Evolutionary conservation across 2,888 invertebrate species (phyloP), one percentile per base, ranked within the genome.

Genomic region (Sialis lutaria): DNA sequence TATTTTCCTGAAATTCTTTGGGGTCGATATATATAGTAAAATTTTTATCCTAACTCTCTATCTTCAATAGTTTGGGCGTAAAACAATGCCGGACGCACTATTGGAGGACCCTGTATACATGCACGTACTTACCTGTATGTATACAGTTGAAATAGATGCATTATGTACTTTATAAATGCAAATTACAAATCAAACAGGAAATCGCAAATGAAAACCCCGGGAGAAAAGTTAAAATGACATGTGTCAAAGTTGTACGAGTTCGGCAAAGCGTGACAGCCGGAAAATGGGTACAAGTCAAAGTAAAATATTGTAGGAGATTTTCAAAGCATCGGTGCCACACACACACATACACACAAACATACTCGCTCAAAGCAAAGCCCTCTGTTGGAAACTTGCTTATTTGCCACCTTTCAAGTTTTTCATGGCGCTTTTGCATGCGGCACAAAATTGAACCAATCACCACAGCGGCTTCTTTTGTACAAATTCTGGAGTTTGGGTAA

Each of bases 361-460:
- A 22, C 22, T 22, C 22, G 22, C 22, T 22, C 22, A 22, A 22
- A 22, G 37, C 10, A 10, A 10, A 10, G 37, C 12, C 12, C 10
- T n/a, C 37, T 58, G 59, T 59, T 60, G 60, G 60, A 61, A 62
- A 61, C 60, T 62, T 59, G 62, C 62, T 62, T 63, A 63, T 63
- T 62, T 62, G 58, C 59, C 60, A 57, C 59, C 59, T 60, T 60
- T 60, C 58, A 58, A 55, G 55, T 52, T 57, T 52, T 53, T 55
- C 54, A 55, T 51, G 51, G 55, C 55, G 53, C 37, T 37, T 37
- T 37, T 37, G 37, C 37, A 37, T 37, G 37, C 12, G n/a, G 10
- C 37, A 12, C 37, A 37, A 37, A 37, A 37, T 37, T 37, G 37
- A 37, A 37, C 37, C 37, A 37, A 37, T 37, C 37, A 37, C n/a